phyloP scores from a whole-genome alignment of 2,888 invertebrate genomes.

The Andrena flavipes region DNA sequence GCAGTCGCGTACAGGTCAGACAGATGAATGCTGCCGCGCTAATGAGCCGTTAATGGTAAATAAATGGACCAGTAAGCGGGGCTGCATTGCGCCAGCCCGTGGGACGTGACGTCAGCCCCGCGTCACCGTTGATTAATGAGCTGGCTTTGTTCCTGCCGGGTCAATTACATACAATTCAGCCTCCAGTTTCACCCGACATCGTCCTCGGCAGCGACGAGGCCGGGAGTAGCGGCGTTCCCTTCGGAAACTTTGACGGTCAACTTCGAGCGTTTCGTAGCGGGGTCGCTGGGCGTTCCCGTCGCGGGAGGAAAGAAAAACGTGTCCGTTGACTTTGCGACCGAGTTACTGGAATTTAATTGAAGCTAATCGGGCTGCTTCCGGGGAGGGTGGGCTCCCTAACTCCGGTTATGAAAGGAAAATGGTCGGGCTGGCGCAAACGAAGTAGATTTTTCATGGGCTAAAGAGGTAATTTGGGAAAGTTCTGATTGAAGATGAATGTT shows the following conservation, averaged over 20 bases:
- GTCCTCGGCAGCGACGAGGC: background rate
- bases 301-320: background rate
- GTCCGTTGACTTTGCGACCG: constrained; percentile 4
- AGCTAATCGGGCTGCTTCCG: background rate
- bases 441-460: constrained; percentile 9
- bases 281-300: background rate
- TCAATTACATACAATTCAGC: constrained; percentile 75
- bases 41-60: constrained; percentile 83
- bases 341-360: constrained; percentile 13
- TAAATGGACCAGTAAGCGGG: constrained; percentile 78
- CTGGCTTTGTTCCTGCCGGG: constrained; percentile 77
- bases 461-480: constrained; percentile 20
- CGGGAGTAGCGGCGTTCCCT: no score
- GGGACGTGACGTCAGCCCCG: constrained; percentile 76
- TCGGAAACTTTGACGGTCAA: background rate
- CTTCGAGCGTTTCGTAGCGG: background rate
- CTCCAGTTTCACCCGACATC: constrained; percentile 35
- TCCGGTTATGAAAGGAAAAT: constrained; percentile 16
- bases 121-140: constrained; percentile 81
- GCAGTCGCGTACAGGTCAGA: constrained; percentile 56
- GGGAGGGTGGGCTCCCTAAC: background rate
- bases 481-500: constrained; percentile 16
- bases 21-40: constrained; percentile 72
- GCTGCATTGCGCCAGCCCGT: constrained; percentile 74
- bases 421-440: background rate